Base-by-base conservation (phyloP, 2,113 vertebrate genomes). In the Pteruthius melanotis region DNA sequence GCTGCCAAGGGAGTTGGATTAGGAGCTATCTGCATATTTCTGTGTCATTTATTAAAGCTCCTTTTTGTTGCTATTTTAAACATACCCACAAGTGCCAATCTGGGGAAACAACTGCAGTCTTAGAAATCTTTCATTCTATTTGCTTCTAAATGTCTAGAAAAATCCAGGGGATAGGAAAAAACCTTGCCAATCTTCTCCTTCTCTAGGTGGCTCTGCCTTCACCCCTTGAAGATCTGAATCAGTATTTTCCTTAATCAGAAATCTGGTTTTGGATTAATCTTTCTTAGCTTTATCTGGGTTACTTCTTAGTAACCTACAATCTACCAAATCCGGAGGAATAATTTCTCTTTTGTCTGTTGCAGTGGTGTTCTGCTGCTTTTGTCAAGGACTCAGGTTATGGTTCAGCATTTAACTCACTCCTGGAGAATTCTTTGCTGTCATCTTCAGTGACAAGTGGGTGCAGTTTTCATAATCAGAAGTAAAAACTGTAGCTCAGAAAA, bases 391-490 rank as follows among this genome's bases (percentile, higher is more conserved):
- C 24, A 35, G 86, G 57, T 80, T 75, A 52, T 30, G 60, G 83
- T 53, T 97, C 94, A 77, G 61, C 61, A 53, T 91, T 97, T 93
- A 77, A 88, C 69, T 76, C 84, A 47, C 27, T 91, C 91, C 64
- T 72, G 56, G 81, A 93, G 89, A 92, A 94, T 89, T 78, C 78
- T 49, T 59, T 65, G 39, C 86, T 71, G 61, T 94, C 95, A 93
- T 93, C 90, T 64, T 71, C 87, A 61, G 85, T 85, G 95, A 97
- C 92, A 90, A 96, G 96, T 97, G 94, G 87, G 76, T 95, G 70
- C 72, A 79, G 95, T 90, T 97, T 93, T 96, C 97, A 94, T 97
- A 96, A 97, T 95, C 95, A 91, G 83, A 97, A 95, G 82, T 37
- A 84, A 93, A 95, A 95, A 94, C 49, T 50, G 60, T 89, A 90